These are phyloP conservation scores for Petrocephalus sullivani DNA, from an alignment of 2,797 vertebrate genomes.

Conservation along the genomic window DNA sequence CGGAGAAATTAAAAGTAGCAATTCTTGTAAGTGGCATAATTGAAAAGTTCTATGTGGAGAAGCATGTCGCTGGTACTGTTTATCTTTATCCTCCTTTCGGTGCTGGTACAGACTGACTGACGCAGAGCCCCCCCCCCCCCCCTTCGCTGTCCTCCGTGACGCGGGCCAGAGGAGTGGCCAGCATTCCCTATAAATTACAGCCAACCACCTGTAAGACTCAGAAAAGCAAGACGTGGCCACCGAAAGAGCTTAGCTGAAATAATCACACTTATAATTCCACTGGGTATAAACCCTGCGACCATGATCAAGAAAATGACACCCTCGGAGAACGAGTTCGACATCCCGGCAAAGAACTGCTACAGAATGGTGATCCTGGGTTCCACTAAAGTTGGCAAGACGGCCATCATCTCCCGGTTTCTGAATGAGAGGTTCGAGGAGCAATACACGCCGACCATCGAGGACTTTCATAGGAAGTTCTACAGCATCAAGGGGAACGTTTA, in stretches of 20 bases:
- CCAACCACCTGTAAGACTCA: conserved; percentile 16
- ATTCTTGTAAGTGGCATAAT: neutral
- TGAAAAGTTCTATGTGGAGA: neutral
- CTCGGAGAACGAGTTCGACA: conserved; percentile 76
- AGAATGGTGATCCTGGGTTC: conserved; percentile 96
- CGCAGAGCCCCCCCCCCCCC: conserved; percentile 22
- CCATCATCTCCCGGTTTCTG: conserved; percentile 92
- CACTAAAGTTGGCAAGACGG: conserved; percentile 95
- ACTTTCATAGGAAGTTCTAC: conserved; percentile 98
- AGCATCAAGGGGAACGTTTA: conserved; percentile 92
- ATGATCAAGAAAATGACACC: conserved; percentile 97
- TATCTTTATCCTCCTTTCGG: neutral
- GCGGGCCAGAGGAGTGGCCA: conserved; percentile 49
- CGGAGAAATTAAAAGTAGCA: neutral
- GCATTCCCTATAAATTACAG: conserved; percentile 44
- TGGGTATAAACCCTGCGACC: neutral
- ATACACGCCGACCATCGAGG: conserved; percentile 95
- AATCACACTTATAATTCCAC: neutral
- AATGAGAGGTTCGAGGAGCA: conserved; percentile 89
- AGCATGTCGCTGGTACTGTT: neutral
- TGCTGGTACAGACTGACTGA: conserved; percentile 42
- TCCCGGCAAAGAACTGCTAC: conserved; percentile 93
- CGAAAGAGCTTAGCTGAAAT: neutral
- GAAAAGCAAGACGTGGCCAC: neutral
- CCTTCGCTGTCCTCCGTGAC: conserved; percentile 46